Percentiles rank a stretch among this genome's conserved stretches.
Conservation (phyloP, 2,888 invertebrate species). For the Drosophila villosipedis region DNA sequence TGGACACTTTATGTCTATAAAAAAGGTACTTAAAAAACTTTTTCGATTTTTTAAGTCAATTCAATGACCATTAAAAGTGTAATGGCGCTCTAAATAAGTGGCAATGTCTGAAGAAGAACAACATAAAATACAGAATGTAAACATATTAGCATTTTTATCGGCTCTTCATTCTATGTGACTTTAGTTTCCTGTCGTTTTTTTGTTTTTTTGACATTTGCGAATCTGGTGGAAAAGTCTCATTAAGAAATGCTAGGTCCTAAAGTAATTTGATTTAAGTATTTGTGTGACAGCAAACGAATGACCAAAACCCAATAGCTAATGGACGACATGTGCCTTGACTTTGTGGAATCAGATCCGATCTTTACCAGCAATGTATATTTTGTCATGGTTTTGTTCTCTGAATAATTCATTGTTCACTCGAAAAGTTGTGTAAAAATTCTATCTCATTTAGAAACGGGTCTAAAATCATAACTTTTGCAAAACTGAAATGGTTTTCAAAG, state of each 20-base stretch:
- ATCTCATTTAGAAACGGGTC: background rate
- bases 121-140: slow-evolving; percentile 24
- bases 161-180: background rate
- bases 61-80: slow-evolving; percentile 20
- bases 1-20: background rate
- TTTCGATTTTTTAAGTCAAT: slow-evolving; percentile 20
- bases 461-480: background rate
- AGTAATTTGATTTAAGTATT: slow-evolving; percentile 21
- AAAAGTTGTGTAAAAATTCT: background rate
- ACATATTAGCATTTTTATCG: slow-evolving; percentile 25
- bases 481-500: background rate
- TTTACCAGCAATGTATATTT: background rate
- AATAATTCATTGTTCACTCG: background rate
- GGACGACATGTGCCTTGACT: background rate
- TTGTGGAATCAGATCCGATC: background rate
- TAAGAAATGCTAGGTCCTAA: background rate
- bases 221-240: background rate
- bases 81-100: slow-evolving; percentile 9
- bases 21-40: slow-evolving; percentile 13
- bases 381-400: background rate
- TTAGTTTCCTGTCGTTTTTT: background rate
- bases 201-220: background rate
- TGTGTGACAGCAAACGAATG: background rate
- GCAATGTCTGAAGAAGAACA: slow-evolving; percentile 10
- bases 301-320: background rate